phyloP scores from a whole-genome alignment of 2,113 vertebrate species.

The Microtus oregoni region DNA sequence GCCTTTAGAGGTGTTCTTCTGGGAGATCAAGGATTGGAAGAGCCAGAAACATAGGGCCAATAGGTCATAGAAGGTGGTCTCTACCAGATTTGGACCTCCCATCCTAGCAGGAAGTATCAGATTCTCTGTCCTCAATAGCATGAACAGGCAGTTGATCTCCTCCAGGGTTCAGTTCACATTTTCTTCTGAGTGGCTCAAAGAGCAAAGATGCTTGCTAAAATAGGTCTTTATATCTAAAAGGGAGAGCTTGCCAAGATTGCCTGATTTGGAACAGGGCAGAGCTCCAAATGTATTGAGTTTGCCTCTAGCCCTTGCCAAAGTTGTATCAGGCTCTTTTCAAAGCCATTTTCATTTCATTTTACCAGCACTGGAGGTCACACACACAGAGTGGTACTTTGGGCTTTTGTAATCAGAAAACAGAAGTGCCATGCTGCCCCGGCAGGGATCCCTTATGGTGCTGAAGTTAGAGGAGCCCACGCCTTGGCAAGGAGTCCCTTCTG shows the following conservation, averaged over 20 bases:
- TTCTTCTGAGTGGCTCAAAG: conserved; percentile 49
- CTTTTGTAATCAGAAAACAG: conserved; percentile 50
- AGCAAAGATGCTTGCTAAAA: conserved; percentile 52
- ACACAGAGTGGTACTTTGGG: conserved; percentile 38
- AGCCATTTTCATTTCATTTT: conserved; percentile 61
- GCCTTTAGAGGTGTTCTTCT: conserved; percentile 49
- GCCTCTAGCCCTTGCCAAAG: conserved; percentile 60
- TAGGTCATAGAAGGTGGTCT: neutral
- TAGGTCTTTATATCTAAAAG: conserved; percentile 57
- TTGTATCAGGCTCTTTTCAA: conserved; percentile 57
- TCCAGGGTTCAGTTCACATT: conserved; percentile 24
- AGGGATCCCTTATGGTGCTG: neutral
- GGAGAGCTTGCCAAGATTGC: conserved; percentile 67
- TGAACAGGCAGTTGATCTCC: conserved; percentile 32
- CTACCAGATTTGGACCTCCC: neutral
- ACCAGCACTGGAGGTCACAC: conserved; percentile 24
- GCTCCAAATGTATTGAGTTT: conserved; percentile 60
- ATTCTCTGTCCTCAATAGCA: neutral
- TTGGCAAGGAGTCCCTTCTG: conserved; percentile 5
- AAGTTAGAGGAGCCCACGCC: neutral
- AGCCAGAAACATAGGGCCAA: neutral
- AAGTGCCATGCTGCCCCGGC: conserved; percentile 5
- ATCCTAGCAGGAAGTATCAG: neutral
- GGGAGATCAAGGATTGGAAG: neutral
- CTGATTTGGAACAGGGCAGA: conserved; percentile 61